A percentile compares a stretch with the other conserved stretches of the same genome.
Conservation (phyloP, 2,888 invertebrate species). For the Ophioninae sp. region DNA sequence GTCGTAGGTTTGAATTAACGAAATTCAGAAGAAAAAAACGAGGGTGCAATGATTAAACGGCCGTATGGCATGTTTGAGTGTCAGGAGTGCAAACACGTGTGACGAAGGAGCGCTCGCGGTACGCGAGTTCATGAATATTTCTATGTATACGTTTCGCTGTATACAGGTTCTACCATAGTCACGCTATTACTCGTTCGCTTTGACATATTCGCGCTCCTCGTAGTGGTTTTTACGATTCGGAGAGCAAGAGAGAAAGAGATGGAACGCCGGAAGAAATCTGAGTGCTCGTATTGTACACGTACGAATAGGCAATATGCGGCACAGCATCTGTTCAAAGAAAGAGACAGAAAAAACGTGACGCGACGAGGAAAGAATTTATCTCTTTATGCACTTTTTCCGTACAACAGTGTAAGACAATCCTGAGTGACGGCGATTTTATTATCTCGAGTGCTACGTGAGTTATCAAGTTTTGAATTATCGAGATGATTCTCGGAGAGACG, state of each 20-base stretch:
- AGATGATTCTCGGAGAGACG: no score
- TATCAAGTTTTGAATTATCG: background rate
- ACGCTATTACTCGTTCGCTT: constrained; percentile 37
- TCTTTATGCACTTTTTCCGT: background rate
- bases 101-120: constrained; percentile 4
- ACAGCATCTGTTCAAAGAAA: constrained; percentile 20
- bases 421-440: background rate
- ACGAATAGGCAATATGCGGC: constrained; percentile 18
- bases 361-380: background rate
- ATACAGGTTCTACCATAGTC: constrained; percentile 40
- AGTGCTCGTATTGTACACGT: constrained; percentile 18
- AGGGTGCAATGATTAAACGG: background rate
- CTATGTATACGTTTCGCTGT: constrained; percentile 19
- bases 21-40: background rate
- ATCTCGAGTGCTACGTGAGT: no score
- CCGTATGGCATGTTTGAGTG: no score
- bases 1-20: no score
- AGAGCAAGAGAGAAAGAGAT: background rate
- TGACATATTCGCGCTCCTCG: constrained; percentile 29
- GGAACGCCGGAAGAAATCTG: constrained; percentile 20
- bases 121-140: background rate
- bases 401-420: background rate
- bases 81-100: constrained; percentile 1
- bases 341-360: background rate
- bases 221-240: constrained; percentile 38